Conservation (phyloP, 2,888 invertebrate species). For the Galerucella nymphaeae region DNA sequence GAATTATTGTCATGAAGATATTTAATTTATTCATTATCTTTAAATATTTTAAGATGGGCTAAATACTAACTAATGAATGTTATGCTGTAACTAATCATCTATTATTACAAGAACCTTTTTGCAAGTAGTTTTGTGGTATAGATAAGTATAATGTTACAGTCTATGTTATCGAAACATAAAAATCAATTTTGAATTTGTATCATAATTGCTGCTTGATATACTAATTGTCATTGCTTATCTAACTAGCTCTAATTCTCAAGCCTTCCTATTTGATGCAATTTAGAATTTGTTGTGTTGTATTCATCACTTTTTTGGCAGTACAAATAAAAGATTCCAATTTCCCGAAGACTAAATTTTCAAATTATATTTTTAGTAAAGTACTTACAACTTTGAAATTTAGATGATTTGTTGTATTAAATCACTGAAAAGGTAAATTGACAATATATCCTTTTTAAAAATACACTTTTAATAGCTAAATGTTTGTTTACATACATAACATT, state of each 20-base stretch:
- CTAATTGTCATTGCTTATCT: slow-evolving; percentile 41
- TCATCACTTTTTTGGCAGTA: slow-evolving; percentile 40
- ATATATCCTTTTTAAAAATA: background rate
- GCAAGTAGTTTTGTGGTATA: too few relatives aligned
- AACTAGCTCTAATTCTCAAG: slow-evolving; percentile 41
- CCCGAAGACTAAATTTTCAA: background rate
- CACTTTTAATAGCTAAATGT: background rate
- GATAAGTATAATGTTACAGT: too few relatives aligned
- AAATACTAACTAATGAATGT: too few relatives aligned
- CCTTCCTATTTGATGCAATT: slow-evolving; percentile 47
- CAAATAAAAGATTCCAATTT: background rate
- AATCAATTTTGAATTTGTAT: slow-evolving; percentile 14
- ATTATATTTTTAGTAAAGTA: background rate
- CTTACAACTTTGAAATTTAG: background rate
- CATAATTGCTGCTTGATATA: slow-evolving; percentile 21
- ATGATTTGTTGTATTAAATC: background rate
- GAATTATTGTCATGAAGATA: background rate
- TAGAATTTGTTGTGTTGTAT: slow-evolving; percentile 43
- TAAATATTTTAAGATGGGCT: too few relatives aligned
- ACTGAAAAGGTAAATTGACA: background rate
- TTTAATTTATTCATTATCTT: too few relatives aligned
- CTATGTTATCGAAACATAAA: background rate
- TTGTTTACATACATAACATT: slow-evolving; percentile 4
- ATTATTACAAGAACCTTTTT: background rate
- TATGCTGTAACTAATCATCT: too few relatives aligned